Conservation (phyloP, 2,797 vertebrate species). For the Euthynnus affinis region DNA sequence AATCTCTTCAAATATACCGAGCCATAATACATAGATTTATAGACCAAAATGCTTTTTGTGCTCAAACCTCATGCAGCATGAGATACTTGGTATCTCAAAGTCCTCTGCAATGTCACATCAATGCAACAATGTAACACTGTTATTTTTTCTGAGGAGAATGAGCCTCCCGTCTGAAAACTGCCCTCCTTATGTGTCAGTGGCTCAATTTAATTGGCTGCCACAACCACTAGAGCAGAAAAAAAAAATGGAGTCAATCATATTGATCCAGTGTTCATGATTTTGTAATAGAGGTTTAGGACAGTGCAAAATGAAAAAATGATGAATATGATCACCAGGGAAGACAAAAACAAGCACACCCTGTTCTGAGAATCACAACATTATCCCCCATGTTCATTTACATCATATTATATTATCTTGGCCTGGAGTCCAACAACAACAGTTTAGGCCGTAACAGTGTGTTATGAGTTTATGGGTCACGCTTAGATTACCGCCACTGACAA, state of each 20-base stretch:
- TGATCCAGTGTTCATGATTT: conserved; percentile 59
- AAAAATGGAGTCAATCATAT: conserved; percentile 60
- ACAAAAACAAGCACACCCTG: conserved; percentile 24
- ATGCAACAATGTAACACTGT: not conserved
- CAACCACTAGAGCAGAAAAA: conserved; percentile 56
- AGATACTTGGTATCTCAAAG: not conserved
- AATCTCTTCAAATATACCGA: too few species aligned
- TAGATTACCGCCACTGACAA: conserved; percentile 51
- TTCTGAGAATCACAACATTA: conserved; percentile 14
- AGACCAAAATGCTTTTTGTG: not conserved
- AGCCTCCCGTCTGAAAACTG: conserved; percentile 23
- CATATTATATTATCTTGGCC: conserved; percentile 34
- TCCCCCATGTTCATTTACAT: conserved; percentile 25
- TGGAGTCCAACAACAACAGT: conserved; percentile 42
- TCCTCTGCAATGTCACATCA: not conserved
- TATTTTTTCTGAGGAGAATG: conserved; percentile 9
- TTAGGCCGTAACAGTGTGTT: conserved; percentile 41
- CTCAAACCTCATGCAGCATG: not conserved
- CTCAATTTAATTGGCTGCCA: conserved; percentile 75
- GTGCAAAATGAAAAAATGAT: conserved; percentile 30
- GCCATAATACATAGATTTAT: too few species aligned
- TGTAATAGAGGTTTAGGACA: conserved; percentile 46
- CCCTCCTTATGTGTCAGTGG: conserved; percentile 49
- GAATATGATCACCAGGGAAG: conserved; percentile 18
- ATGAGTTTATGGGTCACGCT: conserved; percentile 48